These are phyloP conservation scores for Halesus radiatus DNA, from an alignment of 1,140 invertebrate species.

Conservation along the genomic window DNA sequence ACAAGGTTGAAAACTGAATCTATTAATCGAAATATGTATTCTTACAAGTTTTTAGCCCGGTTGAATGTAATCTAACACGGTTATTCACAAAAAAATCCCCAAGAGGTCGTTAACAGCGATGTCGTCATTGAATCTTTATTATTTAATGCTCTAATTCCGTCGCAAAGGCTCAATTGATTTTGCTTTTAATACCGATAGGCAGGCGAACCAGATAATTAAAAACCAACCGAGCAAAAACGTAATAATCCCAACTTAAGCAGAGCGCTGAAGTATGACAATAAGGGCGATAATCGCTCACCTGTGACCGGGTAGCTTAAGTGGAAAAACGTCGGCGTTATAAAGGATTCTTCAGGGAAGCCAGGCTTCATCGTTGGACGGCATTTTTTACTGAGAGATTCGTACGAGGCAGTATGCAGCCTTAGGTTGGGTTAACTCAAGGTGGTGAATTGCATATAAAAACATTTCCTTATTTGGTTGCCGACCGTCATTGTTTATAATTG, in stretches of 20 bases:
- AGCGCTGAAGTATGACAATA: conserved; percentile 5
- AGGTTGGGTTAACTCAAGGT: too few species aligned
- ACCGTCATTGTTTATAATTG: too few species aligned
- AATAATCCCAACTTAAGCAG: conserved; percentile 26
- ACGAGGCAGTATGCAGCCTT: conserved; percentile 32
- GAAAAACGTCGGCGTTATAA: conserved; percentile 33
- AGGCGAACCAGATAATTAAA: conserved; percentile 21
- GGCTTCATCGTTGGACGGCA: conserved; percentile 25
- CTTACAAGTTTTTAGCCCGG: too few species aligned
- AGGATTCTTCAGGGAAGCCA: neutral
- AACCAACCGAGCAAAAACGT: conserved; percentile 17
- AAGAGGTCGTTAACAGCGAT: too few species aligned
- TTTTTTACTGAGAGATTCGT: conserved; percentile 17
- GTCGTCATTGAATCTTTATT: too few species aligned
- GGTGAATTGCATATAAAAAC: too few species aligned
- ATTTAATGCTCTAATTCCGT: neutral
- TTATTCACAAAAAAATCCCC: too few species aligned
- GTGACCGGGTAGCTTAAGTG: conserved; percentile 2
- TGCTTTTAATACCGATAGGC: neutral
- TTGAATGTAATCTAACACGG: too few species aligned
- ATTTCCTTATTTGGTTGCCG: too few species aligned
- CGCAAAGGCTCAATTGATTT: conserved; percentile 3
- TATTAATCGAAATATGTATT: too few species aligned
- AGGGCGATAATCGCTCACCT: conserved; percentile 34
- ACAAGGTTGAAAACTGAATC: too few species aligned